phyloP scores from a whole-genome alignment of 2,113 vertebrate genomes.

The Sphaerodactylus townsendi region DNA sequence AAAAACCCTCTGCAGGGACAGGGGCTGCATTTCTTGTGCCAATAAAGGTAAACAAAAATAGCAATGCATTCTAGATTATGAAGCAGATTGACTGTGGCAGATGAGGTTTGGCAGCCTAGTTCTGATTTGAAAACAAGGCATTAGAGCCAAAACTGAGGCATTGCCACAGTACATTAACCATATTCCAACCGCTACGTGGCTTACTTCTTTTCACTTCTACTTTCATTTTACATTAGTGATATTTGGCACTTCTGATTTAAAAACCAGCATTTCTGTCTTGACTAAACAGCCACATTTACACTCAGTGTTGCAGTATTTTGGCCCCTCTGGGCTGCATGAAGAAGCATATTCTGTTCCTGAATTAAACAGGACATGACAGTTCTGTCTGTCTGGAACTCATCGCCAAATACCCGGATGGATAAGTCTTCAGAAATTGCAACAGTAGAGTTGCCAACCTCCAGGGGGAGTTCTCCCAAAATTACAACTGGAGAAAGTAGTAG shows the following conservation, averaged over 20 bases:
- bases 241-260: slow-evolving; percentile 42
- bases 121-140: slow-evolving; percentile 46
- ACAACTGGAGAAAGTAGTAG: no score
- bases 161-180: slow-evolving; percentile 60
- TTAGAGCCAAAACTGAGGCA: slow-evolving; percentile 54
- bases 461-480: no score
- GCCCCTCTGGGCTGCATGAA: neutral
- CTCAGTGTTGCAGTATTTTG: neutral
- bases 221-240: slow-evolving; percentile 65
- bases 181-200: slow-evolving; percentile 40
- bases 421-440: neutral
- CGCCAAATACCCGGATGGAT: neutral
- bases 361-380: slow-evolving; percentile 8
- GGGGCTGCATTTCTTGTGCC: slow-evolving; percentile 53
- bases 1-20: slow-evolving; percentile 53
- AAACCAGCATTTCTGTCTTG: slow-evolving; percentile 21
- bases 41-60: slow-evolving; percentile 72
- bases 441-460: no score
- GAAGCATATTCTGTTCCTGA: neutral
- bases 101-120: slow-evolving; percentile 48
- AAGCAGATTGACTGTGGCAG: slow-evolving; percentile 51
- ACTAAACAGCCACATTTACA: neutral
- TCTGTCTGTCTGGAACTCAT: neutral
- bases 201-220: slow-evolving; percentile 63
- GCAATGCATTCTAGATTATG: slow-evolving; percentile 56